Evolutionary conservation across 2,888 invertebrate genomes (phyloP).

Genomic region (Pristionchus mayeri): DNA sequence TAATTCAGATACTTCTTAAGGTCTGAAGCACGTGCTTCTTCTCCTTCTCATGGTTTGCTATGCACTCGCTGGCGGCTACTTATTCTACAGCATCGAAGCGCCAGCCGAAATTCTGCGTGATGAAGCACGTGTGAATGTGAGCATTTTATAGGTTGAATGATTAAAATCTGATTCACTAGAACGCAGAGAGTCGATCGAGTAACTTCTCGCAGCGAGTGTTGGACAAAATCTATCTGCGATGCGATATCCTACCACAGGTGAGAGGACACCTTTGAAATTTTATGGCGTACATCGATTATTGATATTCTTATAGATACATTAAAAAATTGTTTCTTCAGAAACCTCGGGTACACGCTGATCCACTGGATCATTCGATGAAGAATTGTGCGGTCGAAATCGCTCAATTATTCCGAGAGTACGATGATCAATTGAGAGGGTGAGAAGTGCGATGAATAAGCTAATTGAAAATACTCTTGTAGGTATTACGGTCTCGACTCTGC

Average conservation of each 20-base stretch:
- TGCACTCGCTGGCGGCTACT: conserved; percentile 54
- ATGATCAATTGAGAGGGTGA: not conserved
- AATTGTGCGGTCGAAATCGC: not conserved
- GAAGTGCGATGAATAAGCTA: not conserved
- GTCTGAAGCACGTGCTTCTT: conserved; percentile 52
- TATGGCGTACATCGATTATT: not conserved
- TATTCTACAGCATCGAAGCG: conserved; percentile 55
- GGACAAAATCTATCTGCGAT: conserved; percentile 34
- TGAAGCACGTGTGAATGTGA: not conserved
- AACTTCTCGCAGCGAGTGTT: conserved; percentile 31
- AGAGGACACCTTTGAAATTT: not conserved
- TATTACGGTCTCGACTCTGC: conserved; percentile 37
- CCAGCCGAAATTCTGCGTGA: conserved; percentile 45
- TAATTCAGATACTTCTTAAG: conserved; percentile 25
- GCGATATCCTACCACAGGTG: conserved; percentile 31
- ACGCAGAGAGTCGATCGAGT: not conserved
- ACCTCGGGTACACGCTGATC: not conserved
- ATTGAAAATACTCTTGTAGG: not conserved
- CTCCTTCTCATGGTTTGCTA: conserved; percentile 52
- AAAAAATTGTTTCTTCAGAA: not conserved
- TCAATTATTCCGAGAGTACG: conserved; percentile 5
- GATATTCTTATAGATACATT: not conserved
- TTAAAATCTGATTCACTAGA: not conserved
- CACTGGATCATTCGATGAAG: not conserved
- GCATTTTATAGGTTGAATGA: not conserved